Base-by-base conservation (phyloP, 2,113 vertebrate genomes). In the Probosciger aterrimus region DNA sequence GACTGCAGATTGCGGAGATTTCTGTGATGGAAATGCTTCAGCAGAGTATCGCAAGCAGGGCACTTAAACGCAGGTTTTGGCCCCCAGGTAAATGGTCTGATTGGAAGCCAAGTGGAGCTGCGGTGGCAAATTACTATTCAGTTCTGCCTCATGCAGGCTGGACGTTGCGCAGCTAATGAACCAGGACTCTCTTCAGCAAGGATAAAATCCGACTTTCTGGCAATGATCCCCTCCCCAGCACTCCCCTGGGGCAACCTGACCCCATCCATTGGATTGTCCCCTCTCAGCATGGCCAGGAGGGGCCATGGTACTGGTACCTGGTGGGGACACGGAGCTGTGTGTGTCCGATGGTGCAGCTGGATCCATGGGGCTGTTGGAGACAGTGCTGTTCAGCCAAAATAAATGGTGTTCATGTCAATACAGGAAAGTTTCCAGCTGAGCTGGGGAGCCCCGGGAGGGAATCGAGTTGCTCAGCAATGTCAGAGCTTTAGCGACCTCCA, bases 301-400 rank as follows among this genome's bases (percentile, higher is more conserved):
- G 50, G n/a, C 79, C 2, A 2, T 70, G 82, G 41, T 71, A 67
- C 15, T 6, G 24, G 59, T 14, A 69, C 53, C 30, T 64, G 37
- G 43, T 0, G 0, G 50, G 33, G 64, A 24, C 1, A 4, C 0
- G 0, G 16, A 43, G 6, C 4, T 62, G 10, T 25, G 47, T 23
- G 37, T 47, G 35, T 62, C 69, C 64, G 33, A 52, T 31, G 49
- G 49, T 0, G 0, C 86, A 95, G 84, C 89, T 95, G 89, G 85
- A 88, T 90, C 57, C 1, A 1, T 0, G 0, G 41, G n/a, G 23
- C n/a, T 91, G 7, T 35, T 78, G n/a, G 65, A 95, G 43, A 53
- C 28, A 74, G 44, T 3, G 0, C 0, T 24, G 41, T 43, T 41
- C 70, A 92, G 92, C 75, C 90, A 96, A 96, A 94, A 94, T 74